phyloP scores from a whole-genome alignment of 1,140 invertebrate genomes.

The Wiebesia pumilae region DNA sequence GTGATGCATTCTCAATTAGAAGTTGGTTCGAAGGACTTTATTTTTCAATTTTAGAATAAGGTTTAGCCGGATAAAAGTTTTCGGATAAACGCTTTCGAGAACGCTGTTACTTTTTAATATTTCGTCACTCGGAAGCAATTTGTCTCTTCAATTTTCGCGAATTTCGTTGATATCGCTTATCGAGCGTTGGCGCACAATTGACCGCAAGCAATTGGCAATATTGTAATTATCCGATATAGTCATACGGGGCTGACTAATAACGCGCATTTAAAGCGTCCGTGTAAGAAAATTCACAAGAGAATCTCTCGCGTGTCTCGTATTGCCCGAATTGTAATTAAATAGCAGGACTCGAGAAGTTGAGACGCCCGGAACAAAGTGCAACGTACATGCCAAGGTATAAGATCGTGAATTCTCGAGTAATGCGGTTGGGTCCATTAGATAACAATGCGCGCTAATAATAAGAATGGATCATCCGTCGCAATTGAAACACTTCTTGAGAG shows the following conservation, averaged over 20 bases:
- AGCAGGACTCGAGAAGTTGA: background rate
- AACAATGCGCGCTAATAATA: background rate
- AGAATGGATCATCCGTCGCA: background rate
- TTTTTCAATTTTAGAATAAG: too few relatives aligned
- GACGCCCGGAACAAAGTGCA: background rate
- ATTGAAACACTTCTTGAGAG: slow-evolving; percentile 2
- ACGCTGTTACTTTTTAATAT: background rate
- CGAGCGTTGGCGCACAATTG: background rate
- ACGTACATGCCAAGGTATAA: background rate
- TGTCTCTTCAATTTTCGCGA: background rate
- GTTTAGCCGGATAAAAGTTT: background rate
- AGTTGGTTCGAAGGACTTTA: too few relatives aligned
- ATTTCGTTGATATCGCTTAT: background rate
- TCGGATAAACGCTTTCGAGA: background rate
- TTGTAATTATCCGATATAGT: background rate
- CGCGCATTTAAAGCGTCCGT: background rate
- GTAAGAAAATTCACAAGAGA: slow-evolving; percentile 1
- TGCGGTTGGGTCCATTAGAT: background rate
- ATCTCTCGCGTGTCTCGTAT: background rate
- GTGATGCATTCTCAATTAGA: too few relatives aligned
- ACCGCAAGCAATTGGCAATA: background rate
- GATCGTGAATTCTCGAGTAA: background rate
- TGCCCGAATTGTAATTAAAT: background rate
- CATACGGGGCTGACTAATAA: background rate
- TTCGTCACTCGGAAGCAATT: background rate